Conservation (phyloP, 2,113 vertebrate species). For the Hoplias malabaricus region DNA sequence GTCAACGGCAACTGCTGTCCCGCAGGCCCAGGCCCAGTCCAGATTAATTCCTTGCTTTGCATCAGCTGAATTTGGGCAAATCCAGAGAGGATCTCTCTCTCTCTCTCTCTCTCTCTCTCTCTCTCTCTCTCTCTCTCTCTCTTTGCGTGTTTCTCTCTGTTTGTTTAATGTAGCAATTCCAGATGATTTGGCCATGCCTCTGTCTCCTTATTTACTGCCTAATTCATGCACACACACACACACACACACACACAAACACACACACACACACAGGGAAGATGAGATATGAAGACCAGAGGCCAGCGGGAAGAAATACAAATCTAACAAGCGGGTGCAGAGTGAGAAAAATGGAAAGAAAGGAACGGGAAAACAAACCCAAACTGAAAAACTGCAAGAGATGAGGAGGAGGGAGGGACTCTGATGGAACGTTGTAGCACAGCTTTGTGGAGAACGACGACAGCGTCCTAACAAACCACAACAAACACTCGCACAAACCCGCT, state of each 20-base stretch:
- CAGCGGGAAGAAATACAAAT: constrained; percentile 82
- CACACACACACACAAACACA: neutral
- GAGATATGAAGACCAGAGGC: constrained; percentile 93
- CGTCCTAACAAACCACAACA: too few relatives aligned
- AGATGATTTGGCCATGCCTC: constrained; percentile 77
- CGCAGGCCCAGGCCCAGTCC: constrained; percentile 75
- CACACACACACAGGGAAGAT: constrained; percentile 43
- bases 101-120: constrained; percentile 4
- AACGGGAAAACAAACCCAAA: neutral
- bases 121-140: neutral
- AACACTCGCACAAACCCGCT: too few relatives aligned
- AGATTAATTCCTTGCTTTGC: constrained; percentile 99
- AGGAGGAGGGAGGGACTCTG: neutral
- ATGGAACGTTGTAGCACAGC: too few relatives aligned
- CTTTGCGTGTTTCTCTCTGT: constrained; percentile 55
- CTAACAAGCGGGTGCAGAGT: constrained; percentile 78
- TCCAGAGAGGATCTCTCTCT: constrained; percentile 81
- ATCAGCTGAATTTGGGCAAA: constrained; percentile 99
- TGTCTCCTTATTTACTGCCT: constrained; percentile 89
- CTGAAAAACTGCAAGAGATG: neutral
- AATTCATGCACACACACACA: constrained; percentile 84
- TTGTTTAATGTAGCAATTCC: constrained; percentile 96
- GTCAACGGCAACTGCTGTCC: constrained; percentile 92
- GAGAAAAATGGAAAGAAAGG: neutral
- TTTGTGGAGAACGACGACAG: too few relatives aligned